Evolutionary conservation across 2,797 vertebrate species (phyloP).

Genomic region (Arctocebus calabarensis): DNA sequence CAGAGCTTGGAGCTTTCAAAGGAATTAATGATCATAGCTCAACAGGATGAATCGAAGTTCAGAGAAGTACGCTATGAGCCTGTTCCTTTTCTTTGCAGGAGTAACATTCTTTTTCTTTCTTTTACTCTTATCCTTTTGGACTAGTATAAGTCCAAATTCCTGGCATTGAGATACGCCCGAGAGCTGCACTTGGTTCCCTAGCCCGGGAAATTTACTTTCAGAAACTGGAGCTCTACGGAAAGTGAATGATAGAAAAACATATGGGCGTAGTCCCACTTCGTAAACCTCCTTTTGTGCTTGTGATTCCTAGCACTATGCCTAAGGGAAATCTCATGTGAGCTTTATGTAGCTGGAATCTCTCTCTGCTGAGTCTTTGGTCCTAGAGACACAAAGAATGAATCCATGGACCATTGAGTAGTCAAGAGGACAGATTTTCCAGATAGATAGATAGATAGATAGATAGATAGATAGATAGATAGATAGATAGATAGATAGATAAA

Average conservation of each 20-base stretch:
- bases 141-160: background rate
- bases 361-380: too few species aligned
- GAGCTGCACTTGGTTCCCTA: background rate
- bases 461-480: too few species aligned
- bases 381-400: too few species aligned
- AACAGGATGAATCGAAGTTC: conserved; percentile 39
- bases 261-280: background rate
- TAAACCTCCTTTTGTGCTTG: background rate
- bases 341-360: background rate
- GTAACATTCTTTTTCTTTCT: background rate
- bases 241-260: background rate
- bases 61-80: background rate
- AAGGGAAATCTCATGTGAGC: background rate
- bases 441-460: too few species aligned
- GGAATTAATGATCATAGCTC: conserved; percentile 26
- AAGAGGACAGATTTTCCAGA: too few species aligned
- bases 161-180: background rate
- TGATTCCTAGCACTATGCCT: background rate
- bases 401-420: too few species aligned
- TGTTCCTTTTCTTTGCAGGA: background rate
- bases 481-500: too few species aligned
- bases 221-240: background rate
- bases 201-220: background rate
- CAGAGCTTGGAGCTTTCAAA: background rate
- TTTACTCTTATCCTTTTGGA: background rate